Percentiles rank a stretch among this genome's conserved stretches.
phyloP scores from a whole-genome alignment of 2,113 vertebrate species.

The Glaucidium brasilianum region DNA sequence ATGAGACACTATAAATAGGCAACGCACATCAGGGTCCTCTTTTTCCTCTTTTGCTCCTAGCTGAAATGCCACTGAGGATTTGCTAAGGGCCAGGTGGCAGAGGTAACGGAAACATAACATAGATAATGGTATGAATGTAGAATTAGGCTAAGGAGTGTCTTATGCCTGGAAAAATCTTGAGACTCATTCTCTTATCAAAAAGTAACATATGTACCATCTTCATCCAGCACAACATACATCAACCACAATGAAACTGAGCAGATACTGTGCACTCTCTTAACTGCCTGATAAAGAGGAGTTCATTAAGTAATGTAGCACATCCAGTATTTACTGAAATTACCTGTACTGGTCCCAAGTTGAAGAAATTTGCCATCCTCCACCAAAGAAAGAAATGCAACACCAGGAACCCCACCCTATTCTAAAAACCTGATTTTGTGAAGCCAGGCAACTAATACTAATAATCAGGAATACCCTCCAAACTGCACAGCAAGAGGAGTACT shows the following conservation, averaged over 20 bases:
- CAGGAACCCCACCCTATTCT: neutral
- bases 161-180: neutral
- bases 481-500: neutral
- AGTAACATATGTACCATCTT: neutral
- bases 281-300: neutral
- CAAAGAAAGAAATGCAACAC: neutral
- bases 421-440: neutral
- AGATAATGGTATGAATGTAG: neutral
- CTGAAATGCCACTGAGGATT: neutral
- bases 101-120: neutral
- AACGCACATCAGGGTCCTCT: neutral
- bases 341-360: neutral
- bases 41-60: neutral
- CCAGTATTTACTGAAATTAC: neutral
- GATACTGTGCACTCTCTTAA: neutral
- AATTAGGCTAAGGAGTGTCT: neutral
- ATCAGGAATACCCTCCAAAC: neutral
- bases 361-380: neutral
- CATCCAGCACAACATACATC: neutral
- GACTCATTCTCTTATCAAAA: neutral
- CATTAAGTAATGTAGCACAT: neutral
- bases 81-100: neutral
- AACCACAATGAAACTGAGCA: neutral
- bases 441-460: neutral
- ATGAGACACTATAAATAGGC: neutral